These are phyloP conservation scores for Micropoecilia bifurca DNA, from an alignment of 2,797 vertebrate genomes.

Conservation along the genomic window DNA sequence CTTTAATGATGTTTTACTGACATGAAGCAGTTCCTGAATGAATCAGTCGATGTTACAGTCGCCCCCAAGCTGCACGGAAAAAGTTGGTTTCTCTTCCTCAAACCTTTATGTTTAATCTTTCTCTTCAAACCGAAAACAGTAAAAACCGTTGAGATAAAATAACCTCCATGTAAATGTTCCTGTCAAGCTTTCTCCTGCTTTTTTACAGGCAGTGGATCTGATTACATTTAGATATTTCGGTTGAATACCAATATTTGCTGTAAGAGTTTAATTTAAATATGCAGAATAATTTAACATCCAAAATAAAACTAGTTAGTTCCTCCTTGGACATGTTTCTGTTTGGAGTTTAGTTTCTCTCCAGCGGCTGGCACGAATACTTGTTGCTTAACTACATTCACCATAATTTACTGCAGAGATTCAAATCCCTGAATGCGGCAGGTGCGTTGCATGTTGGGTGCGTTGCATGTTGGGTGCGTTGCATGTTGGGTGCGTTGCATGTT, in stretches of 20 bases:
- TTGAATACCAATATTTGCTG: background rate
- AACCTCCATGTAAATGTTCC: background rate
- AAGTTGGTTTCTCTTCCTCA: background rate
- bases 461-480: too few species aligned
- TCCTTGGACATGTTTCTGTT: background rate
- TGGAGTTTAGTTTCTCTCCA: background rate
- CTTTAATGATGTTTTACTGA: background rate
- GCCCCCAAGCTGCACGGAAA: background rate
- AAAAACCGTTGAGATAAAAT: background rate
- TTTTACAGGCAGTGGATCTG: background rate
- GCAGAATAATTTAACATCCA: background rate
- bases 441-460: too few species aligned
- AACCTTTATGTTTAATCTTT: background rate
- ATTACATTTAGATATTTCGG: background rate
- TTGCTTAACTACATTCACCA: background rate
- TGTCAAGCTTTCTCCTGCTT: background rate
- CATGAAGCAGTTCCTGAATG: background rate
- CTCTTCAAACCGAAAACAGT: background rate
- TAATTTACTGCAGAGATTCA: conserved; percentile 9
- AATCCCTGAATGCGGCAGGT: background rate
- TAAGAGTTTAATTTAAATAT: background rate
- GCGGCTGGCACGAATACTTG: background rate
- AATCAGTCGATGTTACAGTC: background rate
- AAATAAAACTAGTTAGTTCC: background rate
- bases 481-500: too few species aligned